Conservation (phyloP, 2,797 vertebrate genomes). For the Hapalemur alaotrensis region DNA sequence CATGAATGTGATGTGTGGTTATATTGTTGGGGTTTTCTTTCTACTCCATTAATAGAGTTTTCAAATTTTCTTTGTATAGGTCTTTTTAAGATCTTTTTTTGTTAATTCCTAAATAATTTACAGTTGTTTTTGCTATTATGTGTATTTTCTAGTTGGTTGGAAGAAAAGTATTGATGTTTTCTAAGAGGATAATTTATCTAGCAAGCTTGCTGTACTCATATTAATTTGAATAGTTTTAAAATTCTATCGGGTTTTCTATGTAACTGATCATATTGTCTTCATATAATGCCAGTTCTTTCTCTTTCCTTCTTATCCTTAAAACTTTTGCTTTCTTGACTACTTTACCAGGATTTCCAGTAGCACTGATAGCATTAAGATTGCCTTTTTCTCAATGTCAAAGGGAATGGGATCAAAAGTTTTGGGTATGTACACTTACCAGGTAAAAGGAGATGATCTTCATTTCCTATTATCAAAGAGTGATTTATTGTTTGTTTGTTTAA, state of each 20-base stretch:
- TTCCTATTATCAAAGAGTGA: neutral
- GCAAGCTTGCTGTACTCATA: neutral
- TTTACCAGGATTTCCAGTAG: conserved; percentile 18
- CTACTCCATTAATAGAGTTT: neutral
- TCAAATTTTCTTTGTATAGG: conserved; percentile 4
- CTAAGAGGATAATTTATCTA: neutral
- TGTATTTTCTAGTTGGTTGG: conserved; percentile 24
- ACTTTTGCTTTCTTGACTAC: neutral
- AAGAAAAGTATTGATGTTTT: conserved; percentile 18
- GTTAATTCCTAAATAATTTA: conserved; percentile 21
- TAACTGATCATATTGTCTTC: neutral
- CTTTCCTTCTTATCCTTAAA: neutral
- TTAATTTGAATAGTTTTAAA: conserved; percentile 40
- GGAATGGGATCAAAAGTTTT: neutral
- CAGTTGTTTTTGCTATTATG: conserved; percentile 11
- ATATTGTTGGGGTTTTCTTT: neutral
- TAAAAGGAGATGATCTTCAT: neutral
- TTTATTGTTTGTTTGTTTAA: neutral
- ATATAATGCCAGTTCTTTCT: neutral
- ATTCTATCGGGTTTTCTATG: neutral
- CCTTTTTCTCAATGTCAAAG: neutral
- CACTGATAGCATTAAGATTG: neutral
- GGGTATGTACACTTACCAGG: neutral
- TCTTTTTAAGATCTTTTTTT: neutral
- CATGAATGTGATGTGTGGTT: neutral